Evolutionary conservation across 2,797 vertebrate genomes (phyloP).

Genomic region (Pangasius mekongensis): DNA sequence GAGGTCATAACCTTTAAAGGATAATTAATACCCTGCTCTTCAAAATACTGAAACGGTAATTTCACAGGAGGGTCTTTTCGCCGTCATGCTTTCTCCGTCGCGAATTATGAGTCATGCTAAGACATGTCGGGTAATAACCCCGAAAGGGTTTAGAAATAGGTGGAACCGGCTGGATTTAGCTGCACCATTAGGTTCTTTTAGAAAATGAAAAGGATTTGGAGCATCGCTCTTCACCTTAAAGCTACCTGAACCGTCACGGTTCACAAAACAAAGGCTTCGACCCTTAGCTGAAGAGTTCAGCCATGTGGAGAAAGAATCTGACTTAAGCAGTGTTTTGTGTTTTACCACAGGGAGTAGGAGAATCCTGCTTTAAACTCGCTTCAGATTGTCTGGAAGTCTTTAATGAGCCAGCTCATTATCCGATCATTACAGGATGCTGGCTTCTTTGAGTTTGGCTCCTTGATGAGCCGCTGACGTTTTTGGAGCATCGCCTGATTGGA

Average conservation of each 20-base stretch:
- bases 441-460: not conserved
- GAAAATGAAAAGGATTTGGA: not conserved
- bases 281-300: not conserved
- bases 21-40: not conserved
- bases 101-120: not conserved
- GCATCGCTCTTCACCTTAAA: not conserved
- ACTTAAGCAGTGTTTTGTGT: not conserved
- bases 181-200: not conserved
- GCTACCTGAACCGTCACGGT: not conserved
- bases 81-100: not conserved
- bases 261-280: not conserved
- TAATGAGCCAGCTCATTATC: not conserved
- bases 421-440: not conserved
- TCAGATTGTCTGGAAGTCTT: not conserved
- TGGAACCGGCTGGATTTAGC: not conserved
- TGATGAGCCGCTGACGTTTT: not conserved
- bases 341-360: too few species aligned
- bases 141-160: not conserved
- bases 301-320: not conserved
- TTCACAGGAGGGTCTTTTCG: not conserved
- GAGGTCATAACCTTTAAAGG: not conserved
- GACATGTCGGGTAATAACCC: not conserved
- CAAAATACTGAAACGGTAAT: not conserved
- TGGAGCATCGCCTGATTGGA: not conserved
- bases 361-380: not conserved